phyloP scores from a whole-genome alignment of 2,888 invertebrate species.

The Eupithecia dodoneata region DNA sequence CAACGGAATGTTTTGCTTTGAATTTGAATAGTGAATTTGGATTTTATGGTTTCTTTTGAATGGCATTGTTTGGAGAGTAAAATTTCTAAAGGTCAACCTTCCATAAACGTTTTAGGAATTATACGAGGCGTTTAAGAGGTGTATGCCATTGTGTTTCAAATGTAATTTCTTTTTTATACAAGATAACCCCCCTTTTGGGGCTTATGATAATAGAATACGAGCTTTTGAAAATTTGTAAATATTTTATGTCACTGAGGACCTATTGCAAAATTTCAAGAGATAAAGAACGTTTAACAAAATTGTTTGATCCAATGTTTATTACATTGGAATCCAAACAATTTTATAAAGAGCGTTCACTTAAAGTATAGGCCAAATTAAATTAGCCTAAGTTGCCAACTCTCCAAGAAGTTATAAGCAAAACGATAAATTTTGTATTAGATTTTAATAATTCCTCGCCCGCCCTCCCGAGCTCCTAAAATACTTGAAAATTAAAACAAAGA shows the following conservation, averaged over 20 bases:
- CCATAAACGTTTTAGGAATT: neutral
- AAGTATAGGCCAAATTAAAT: constrained; percentile 29
- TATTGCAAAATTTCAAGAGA: neutral
- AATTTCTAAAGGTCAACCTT: neutral
- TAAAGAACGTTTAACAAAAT: neutral
- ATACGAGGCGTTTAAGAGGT: neutral
- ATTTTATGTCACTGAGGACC: neutral
- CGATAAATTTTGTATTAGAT: constrained; percentile 42
- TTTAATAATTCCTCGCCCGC: constrained; percentile 47
- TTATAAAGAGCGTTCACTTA: neutral
- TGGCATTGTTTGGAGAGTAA: neutral
- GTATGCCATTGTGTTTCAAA: no score
- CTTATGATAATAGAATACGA: neutral
- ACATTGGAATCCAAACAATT: neutral
- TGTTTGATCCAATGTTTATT: no score
- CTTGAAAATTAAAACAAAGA: constrained; percentile 34
- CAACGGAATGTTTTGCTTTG: constrained; percentile 10
- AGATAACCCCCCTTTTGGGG: neutral
- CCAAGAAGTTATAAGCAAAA: constrained; percentile 35
- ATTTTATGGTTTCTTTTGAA: neutral
- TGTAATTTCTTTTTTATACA: no score
- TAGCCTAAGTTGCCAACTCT: constrained; percentile 32
- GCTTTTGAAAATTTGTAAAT: neutral
- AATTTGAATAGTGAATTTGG: constrained; percentile 1
- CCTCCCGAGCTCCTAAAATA: constrained; percentile 31